These are phyloP conservation scores for Cantharis nigra DNA, from an alignment of 2,888 invertebrate genomes.

Conservation along the genomic window DNA sequence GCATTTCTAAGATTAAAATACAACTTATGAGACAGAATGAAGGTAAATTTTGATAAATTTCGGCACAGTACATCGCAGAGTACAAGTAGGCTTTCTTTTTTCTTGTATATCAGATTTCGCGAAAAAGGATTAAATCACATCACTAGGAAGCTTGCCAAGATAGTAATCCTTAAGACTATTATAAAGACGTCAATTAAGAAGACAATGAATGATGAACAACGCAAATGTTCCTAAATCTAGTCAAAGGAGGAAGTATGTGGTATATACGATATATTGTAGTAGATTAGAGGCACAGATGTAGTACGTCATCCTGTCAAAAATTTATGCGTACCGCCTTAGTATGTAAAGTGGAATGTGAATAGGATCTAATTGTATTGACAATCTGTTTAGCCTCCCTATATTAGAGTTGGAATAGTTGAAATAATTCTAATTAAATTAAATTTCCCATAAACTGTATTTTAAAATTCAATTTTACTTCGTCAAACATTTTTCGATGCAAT, in stretches of 20 bases:
- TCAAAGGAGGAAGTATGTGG: conserved; percentile 18
- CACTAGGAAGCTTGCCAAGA: conserved; percentile 10
- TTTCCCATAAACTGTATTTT: neutral
- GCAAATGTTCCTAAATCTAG: conserved; percentile 18
- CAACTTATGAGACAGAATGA: neutral
- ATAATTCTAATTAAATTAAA: neutral
- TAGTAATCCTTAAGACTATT: conserved; percentile 20
- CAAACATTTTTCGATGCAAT: neutral
- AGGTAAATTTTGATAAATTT: neutral
- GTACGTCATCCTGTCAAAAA: conserved; percentile 21
- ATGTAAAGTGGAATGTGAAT: conserved; percentile 9
- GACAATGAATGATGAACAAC: conserved; percentile 25
- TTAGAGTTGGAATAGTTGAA: neutral
- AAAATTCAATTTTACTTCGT: neutral
- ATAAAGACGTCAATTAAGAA: conserved; percentile 24
- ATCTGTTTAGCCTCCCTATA: conserved; percentile 5
- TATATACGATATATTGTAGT: conserved; percentile 10
- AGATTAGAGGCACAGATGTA: conserved; percentile 14
- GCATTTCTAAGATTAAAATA: neutral
- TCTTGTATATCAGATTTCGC: conserved; percentile 5
- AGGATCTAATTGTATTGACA: conserved; percentile 11
- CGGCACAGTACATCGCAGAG: neutral
- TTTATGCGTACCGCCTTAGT: conserved; percentile 6
- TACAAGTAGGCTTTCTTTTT: neutral
- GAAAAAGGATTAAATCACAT: conserved; percentile 14